phyloP scores from a whole-genome alignment of 2,888 invertebrate genomes.

The Apotomis turbidana region DNA sequence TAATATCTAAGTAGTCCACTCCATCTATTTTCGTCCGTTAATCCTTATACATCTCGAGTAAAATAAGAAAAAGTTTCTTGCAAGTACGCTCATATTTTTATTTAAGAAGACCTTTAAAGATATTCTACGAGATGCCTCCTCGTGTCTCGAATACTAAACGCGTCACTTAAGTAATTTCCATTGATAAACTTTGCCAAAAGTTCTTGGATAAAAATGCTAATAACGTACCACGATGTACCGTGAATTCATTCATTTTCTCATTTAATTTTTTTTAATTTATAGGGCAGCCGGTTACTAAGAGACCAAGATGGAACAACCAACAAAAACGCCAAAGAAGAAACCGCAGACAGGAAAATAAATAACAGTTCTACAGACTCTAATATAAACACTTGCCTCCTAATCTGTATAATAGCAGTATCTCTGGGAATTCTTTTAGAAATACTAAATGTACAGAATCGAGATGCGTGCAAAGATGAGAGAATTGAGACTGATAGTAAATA shows the following conservation, averaged over 20 bases:
- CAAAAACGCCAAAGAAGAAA: slow-evolving; percentile 42
- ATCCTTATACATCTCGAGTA: not conserved
- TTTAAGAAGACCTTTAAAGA: not conserved
- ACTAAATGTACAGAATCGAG: slow-evolving; percentile 59
- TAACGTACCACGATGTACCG: slow-evolving; percentile 1
- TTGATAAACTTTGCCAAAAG: slow-evolving; percentile 19
- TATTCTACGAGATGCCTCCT: slow-evolving; percentile 5
- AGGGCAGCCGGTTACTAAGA: slow-evolving; percentile 42
- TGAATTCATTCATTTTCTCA: slow-evolving; percentile 15
- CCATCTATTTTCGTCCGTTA: not conserved
- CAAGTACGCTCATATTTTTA: not conserved
- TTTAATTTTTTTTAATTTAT: slow-evolving; percentile 25
- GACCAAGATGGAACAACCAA: slow-evolving; percentile 45
- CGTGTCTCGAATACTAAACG: slow-evolving; percentile 24
- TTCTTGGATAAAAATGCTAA: slow-evolving; percentile 32
- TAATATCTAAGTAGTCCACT: too few relatives aligned
- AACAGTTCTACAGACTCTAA: slow-evolving; percentile 51
- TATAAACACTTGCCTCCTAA: slow-evolving; percentile 61
- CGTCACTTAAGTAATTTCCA: slow-evolving; percentile 26
- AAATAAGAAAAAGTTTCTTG: not conserved
- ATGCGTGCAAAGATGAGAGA: slow-evolving; percentile 46
- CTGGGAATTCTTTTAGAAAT: slow-evolving; percentile 67
- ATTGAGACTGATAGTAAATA: slow-evolving; percentile 62
- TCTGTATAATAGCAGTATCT: slow-evolving; percentile 68
- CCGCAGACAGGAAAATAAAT: slow-evolving; percentile 27